Percentiles rank a stretch among this genome's conserved stretches.
Conservation (phyloP, 2,113 vertebrate species). For the Sylvilagus bachmani region DNA sequence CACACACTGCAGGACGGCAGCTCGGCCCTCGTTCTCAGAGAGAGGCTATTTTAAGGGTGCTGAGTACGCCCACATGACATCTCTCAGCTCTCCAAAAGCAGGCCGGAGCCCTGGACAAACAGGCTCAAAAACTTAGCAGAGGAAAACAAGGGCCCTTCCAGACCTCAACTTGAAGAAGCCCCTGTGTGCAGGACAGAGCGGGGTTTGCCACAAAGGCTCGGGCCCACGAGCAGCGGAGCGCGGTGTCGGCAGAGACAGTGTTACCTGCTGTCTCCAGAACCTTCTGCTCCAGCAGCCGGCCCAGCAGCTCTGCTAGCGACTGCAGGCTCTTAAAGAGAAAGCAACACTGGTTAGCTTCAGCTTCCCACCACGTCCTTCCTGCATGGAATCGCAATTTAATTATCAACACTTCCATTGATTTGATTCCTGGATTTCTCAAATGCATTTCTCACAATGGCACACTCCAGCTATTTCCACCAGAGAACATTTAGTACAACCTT, state of each 20-base stretch:
- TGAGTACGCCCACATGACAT: conserved; percentile 58
- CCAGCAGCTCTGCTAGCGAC: conserved; percentile 37
- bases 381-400: conserved; percentile 74
- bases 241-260: conserved; percentile 74
- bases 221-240: conserved; percentile 45
- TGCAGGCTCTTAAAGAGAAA: conserved; percentile 63
- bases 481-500: conserved; percentile 68
- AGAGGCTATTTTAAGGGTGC: conserved; percentile 79
- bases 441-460: not conserved
- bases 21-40: conserved; percentile 51
- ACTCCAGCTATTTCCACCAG: conserved; percentile 58
- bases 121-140: conserved; percentile 19
- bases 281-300: conserved; percentile 64
- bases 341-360: conserved; percentile 15
- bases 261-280: conserved; percentile 78
- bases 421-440: conserved; percentile 71
- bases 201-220: conserved; percentile 25
- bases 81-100: conserved; percentile 36
- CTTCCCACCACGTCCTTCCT: conserved; percentile 50
- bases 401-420: conserved; percentile 63
- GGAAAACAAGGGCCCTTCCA: conserved; percentile 23
- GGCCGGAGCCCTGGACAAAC: conserved; percentile 22
- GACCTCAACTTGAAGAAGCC: not conserved
- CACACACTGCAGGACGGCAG: conserved; percentile 37
- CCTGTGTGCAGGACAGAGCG: conserved; percentile 64